Conservation (phyloP, 2,888 invertebrate species). For the Rotaria macrura region DNA sequence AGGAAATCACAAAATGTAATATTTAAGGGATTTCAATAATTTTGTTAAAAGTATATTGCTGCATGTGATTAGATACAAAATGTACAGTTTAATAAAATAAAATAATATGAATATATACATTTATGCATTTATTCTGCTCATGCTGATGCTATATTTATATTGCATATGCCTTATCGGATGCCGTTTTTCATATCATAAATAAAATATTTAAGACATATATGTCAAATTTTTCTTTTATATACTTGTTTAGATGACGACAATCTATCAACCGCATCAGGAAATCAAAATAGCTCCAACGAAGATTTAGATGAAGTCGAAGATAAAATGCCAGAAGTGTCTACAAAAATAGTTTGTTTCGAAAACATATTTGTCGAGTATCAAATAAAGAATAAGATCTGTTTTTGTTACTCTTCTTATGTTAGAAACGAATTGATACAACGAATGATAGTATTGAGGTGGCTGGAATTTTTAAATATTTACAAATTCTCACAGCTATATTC, state of each 20-base stretch:
- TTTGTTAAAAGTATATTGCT: neutral
- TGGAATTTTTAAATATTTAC: conserved; percentile 54
- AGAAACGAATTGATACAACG: conserved; percentile 30
- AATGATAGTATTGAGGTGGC: conserved; percentile 32
- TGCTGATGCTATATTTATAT: neutral
- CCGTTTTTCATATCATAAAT: neutral
- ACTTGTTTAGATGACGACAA: neutral
- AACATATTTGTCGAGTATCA: neutral
- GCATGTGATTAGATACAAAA: neutral
- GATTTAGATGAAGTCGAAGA: conserved; percentile 32
- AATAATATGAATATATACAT: neutral
- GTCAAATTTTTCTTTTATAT: neutral
- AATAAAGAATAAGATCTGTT: neutral
- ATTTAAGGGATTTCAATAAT: neutral
- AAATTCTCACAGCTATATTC: conserved; percentile 89
- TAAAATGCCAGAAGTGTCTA: conserved; percentile 26
- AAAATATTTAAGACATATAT: neutral
- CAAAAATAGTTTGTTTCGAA: conserved; percentile 23
- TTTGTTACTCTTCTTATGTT: too few relatives aligned
- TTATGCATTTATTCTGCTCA: neutral
- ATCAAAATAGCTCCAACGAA: conserved; percentile 21
- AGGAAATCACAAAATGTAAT: neutral
- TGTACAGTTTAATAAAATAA: neutral
- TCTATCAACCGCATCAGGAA: neutral
- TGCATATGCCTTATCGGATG: too few relatives aligned